phyloP scores from a whole-genome alignment of 2,888 invertebrate species.

The Temnothorax rugatulus region DNA sequence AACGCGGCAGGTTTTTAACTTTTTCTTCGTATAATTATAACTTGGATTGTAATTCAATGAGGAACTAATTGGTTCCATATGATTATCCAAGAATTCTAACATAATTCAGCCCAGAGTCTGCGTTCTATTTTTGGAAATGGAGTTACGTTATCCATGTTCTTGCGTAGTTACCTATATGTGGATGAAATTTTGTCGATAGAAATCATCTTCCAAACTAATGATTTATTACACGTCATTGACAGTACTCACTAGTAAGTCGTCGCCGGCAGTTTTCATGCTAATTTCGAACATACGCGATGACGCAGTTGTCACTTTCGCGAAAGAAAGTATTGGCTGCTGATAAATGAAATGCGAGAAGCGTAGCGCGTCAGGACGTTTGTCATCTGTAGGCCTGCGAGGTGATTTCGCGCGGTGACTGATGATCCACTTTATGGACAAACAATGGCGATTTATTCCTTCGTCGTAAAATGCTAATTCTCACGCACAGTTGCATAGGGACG shows the following conservation, averaged over 20 bases:
- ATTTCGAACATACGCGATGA: slow-evolving; percentile 54
- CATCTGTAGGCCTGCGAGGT: slow-evolving; percentile 44
- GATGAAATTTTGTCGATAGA: neutral
- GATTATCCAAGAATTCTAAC: neutral
- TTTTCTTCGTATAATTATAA: neutral
- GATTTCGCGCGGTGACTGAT: slow-evolving; percentile 54
- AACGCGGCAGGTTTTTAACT: neutral
- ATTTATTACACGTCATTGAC: neutral
- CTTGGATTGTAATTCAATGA: neutral
- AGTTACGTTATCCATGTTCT: neutral
- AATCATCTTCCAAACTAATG: slow-evolving; percentile 1
- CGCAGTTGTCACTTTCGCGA: slow-evolving; percentile 29
- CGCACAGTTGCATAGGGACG: slow-evolving; percentile 16
- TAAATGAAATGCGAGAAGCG: slow-evolving; percentile 47
- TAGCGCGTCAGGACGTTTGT: slow-evolving; percentile 55
- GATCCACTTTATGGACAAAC: slow-evolving; percentile 46
- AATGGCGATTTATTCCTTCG: slow-evolving; percentile 52
- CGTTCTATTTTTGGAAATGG: neutral
- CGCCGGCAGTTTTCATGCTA: slow-evolving; percentile 57
- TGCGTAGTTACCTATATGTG: too few relatives aligned
- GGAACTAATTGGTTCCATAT: neutral
- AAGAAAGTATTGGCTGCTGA: slow-evolving; percentile 52
- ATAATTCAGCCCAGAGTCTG: neutral
- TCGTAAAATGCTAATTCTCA: slow-evolving; percentile 46
- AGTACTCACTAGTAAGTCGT: slow-evolving; percentile 8